Base-by-base conservation (phyloP, 2,113 vertebrate genomes). In the Formicarius rufipectus region DNA sequence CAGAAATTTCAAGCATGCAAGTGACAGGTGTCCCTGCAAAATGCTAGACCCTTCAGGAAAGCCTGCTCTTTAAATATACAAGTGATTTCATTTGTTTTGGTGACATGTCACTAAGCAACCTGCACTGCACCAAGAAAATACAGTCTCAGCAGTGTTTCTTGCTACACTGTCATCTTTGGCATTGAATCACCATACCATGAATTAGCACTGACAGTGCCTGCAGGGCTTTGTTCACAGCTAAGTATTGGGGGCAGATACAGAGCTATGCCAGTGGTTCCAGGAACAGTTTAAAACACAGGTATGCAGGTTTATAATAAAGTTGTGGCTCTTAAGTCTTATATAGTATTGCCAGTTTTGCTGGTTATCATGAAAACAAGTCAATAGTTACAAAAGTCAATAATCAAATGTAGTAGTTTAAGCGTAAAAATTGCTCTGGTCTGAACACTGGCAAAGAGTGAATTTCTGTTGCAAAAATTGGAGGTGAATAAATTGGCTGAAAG, bases 61-160 rank as follows among this genome's bases (percentile, higher is more conserved):
- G 72, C 39, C 81, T 82, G 87, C 27, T 88, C 97, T 97, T 97
- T 96, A 98, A 98, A 98, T 98, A 98, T 45, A 59, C 74, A 7
- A 95, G 73, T 97, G 97, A 95, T 84, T 6, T 4, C 73, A 84
- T 97, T 97, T 98, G 97, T 98, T 98, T 95, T 97, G 95, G 78
- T 96, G 96, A 77, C 55, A 53, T 14, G 97, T 98, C 49, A 55
- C 98, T 93, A 94, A 73, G 98, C 88, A 97, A 98, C 97, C 60
- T 79, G 56, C 16, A 37, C 66, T 52, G 59, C 84, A 31, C 8
- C 1, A 3, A 25, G 66, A 78, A 84, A 94, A 78, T 21, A 91
- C 64, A 64, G 13, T 55, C 90, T 84, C 80, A 72, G 71, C 64
- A 84, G 71, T 33, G 50, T 52, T 69, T 39, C 72, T 80, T 1